These are phyloP conservation scores for Harmothoe impar DNA, from an alignment of 2,888 invertebrate genomes.

Conservation along the genomic window DNA sequence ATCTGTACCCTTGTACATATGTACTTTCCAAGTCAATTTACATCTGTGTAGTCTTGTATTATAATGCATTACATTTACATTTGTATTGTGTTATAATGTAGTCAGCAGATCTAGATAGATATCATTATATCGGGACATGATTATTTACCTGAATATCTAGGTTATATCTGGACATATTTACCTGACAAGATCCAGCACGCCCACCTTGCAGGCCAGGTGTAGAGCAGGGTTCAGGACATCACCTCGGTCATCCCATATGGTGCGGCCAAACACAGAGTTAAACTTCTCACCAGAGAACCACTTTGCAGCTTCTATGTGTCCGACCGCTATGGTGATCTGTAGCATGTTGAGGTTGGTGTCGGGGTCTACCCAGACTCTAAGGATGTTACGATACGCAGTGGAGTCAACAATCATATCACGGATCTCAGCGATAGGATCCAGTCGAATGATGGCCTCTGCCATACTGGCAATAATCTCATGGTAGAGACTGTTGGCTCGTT, in stretches of 20 bases:
- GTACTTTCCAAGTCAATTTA: too few relatives aligned
- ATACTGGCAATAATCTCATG: conserved; percentile 33
- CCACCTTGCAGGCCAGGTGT: conserved; percentile 64
- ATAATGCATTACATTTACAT: too few relatives aligned
- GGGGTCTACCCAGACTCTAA: conserved; percentile 41
- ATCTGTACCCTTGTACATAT: too few relatives aligned
- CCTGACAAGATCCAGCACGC: conserved; percentile 32
- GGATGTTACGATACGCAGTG: conserved; percentile 29
- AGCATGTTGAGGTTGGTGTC: conserved; percentile 56
- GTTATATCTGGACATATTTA: too few relatives aligned
- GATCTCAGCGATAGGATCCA: conserved; percentile 58
- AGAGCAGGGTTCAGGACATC: conserved; percentile 49
- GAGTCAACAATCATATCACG: conserved; percentile 59
- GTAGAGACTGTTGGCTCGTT: background rate
- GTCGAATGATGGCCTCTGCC: conserved; percentile 38
- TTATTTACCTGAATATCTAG: too few relatives aligned
- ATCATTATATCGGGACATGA: too few relatives aligned
- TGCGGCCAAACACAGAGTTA: conserved; percentile 43
- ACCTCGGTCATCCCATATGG: conserved; percentile 19
- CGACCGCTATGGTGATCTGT: conserved; percentile 49
- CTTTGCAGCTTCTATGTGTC: conserved; percentile 5
- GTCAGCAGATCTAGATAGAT: too few relatives aligned
- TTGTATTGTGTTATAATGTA: too few relatives aligned
- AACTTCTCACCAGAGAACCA: conserved; percentile 39
- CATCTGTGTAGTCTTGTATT: too few relatives aligned